phyloP scores from a whole-genome alignment of 1,140 invertebrate genomes.

The Chionoecetes opilio region DNA sequence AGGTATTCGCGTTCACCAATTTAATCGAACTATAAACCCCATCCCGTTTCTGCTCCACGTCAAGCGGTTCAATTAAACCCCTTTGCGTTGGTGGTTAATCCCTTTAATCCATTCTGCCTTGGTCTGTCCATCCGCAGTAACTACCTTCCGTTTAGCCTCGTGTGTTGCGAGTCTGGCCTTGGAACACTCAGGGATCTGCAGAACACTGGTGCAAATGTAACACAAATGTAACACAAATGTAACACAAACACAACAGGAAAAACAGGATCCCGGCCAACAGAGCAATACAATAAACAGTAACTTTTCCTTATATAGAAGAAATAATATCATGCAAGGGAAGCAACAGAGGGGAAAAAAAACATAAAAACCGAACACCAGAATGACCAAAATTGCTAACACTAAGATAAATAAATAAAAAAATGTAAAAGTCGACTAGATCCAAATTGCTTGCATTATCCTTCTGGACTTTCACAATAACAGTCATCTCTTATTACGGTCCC shows the following conservation, averaged over 20 bases:
- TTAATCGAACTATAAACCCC: neutral
- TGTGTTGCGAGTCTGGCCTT: neutral
- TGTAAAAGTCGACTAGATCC: neutral
- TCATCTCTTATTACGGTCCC: neutral
- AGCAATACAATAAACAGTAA: too few species aligned
- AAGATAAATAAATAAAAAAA: neutral
- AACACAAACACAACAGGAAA: too few species aligned
- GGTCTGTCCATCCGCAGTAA: neutral
- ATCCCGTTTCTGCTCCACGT: neutral
- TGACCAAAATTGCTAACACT: neutral
- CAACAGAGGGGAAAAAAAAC: neutral
- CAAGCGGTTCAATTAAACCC: constrained; percentile 16
- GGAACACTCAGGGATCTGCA: too few species aligned
- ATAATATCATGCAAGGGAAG: neutral
- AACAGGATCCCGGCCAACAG: too few species aligned
- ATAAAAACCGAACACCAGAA: neutral
- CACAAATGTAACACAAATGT: too few species aligned
- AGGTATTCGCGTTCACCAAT: neutral
- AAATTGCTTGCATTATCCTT: too few species aligned
- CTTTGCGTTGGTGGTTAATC: neutral
- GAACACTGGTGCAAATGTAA: too few species aligned
- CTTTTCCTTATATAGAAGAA: too few species aligned
- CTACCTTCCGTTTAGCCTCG: neutral
- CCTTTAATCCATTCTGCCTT: neutral
- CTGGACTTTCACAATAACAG: too few species aligned